Conservation (phyloP, 2,113 vertebrate genomes). For the Psophia crepitans region DNA sequence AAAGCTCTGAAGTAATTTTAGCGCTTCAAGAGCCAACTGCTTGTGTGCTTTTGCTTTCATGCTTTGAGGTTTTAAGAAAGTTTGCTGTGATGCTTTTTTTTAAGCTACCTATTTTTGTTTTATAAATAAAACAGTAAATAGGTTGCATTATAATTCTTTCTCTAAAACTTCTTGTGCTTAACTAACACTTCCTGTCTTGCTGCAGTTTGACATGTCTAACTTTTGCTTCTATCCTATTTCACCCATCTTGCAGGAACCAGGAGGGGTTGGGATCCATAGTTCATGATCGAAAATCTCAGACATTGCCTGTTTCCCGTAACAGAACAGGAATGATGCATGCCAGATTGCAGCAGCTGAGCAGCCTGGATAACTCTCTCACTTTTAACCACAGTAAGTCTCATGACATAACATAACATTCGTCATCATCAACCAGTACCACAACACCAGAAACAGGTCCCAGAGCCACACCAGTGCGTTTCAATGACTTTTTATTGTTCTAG, state of each 20-base stretch:
- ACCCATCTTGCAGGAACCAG: constrained; percentile 94
- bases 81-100: constrained; percentile 29
- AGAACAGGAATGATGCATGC: constrained; percentile 98
- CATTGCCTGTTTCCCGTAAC: constrained; percentile 99
- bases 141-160: constrained; percentile 9
- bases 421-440: constrained; percentile 66
- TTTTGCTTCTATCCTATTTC: constrained; percentile 88
- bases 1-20: background rate
- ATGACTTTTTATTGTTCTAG: constrained; percentile 69
- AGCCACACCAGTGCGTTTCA: constrained; percentile 63
- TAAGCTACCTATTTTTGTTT: constrained; percentile 47
- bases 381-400: constrained; percentile 99
- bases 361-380: constrained; percentile 99
- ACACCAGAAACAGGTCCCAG: constrained; percentile 67
- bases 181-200: constrained; percentile 79
- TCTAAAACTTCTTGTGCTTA: constrained; percentile 61
- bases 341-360: constrained; percentile 99
- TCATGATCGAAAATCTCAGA: constrained; percentile 99
- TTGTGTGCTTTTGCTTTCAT: constrained; percentile 51
- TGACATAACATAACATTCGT: constrained; percentile 68
- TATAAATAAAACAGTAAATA: background rate
- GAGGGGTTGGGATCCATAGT: constrained; percentile 95
- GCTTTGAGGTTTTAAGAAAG: constrained; percentile 34
- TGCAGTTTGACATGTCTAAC: constrained; percentile 81
- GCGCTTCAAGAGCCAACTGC: background rate